Evolutionary conservation across 1,140 invertebrate genomes (phyloP).

Genomic region (Drosophila fuyamai): DNA sequence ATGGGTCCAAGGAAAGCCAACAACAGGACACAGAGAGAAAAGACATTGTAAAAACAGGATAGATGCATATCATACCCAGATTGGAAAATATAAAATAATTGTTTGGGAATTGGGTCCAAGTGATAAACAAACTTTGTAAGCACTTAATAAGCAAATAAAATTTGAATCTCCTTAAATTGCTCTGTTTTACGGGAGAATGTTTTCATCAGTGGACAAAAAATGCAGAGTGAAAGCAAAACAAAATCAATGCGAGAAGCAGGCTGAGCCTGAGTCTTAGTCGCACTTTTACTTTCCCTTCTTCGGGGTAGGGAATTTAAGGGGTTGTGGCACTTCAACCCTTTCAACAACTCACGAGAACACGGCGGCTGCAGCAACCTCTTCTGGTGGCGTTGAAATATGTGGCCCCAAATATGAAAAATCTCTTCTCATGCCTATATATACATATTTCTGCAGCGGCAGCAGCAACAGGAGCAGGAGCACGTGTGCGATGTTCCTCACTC

Average conservation of each 20-base stretch:
- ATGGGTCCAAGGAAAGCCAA: slow-evolving; percentile 18
- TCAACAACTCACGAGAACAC: slow-evolving; percentile 52
- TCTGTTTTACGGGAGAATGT: background rate
- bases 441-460: slow-evolving; percentile 29
- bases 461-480: slow-evolving; percentile 38
- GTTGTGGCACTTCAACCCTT: slow-evolving; percentile 65
- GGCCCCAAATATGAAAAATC: slow-evolving; percentile 77
- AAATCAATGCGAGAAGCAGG: slow-evolving; percentile 68
- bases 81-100: too few relatives aligned
- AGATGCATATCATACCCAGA: background rate
- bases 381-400: slow-evolving; percentile 63
- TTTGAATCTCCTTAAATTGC: too few relatives aligned
- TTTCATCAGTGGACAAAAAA: slow-evolving; percentile 27
- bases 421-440: slow-evolving; percentile 45
- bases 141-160: too few relatives aligned
- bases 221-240: slow-evolving; percentile 49
- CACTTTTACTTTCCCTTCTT: slow-evolving; percentile 64
- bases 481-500: slow-evolving; percentile 20
- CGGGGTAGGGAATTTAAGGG: slow-evolving; percentile 1
- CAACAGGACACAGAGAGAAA: slow-evolving; percentile 30
- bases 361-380: slow-evolving; percentile 37
- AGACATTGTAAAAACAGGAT: too few relatives aligned
- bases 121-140: too few relatives aligned
- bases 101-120: too few relatives aligned
- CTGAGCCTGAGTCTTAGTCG: slow-evolving; percentile 40